A percentile compares a stretch with the other conserved stretches of the same genome.
Evolutionary conservation across 2,797 vertebrate genomes (phyloP).

Genomic region (Microctenopoma lineatum): DNA sequence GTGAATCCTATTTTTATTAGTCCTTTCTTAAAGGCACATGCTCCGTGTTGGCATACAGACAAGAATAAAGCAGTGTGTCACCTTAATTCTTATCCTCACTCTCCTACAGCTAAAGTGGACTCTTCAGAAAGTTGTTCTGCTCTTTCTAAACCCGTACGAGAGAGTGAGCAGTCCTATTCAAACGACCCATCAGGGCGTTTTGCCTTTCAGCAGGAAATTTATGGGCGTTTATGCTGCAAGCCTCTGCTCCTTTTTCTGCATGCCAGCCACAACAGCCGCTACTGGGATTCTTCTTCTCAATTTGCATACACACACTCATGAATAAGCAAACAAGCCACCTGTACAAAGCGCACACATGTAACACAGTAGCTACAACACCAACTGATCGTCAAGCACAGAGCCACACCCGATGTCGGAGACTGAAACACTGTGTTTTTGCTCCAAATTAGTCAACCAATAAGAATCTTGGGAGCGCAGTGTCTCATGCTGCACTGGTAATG

Average conservation of each 20-base stretch:
- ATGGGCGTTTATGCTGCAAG: conserved; percentile 38
- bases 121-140: conserved; percentile 36
- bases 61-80: conserved; percentile 22
- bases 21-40: background rate
- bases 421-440: conserved; percentile 21
- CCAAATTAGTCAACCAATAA: conserved; percentile 48
- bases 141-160: conserved; percentile 26
- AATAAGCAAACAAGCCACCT: conserved; percentile 63
- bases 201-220: conserved; percentile 48
- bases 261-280: conserved; percentile 31
- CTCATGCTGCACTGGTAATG: conserved; percentile 69
- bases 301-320: conserved; percentile 58
- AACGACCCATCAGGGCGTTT: conserved; percentile 39
- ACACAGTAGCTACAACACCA: conserved; percentile 9
- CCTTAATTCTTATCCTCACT: conserved; percentile 15
- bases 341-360: conserved; percentile 38
- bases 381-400: conserved; percentile 1
- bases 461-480: conserved; percentile 35
- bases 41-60: background rate
- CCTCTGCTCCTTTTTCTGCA: conserved; percentile 25
- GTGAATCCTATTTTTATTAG: conserved; percentile 16
- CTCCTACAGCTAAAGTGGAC: conserved; percentile 21
- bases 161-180: conserved; percentile 36
- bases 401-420: conserved; percentile 11
- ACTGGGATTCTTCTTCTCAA: conserved; percentile 16